Base-by-base conservation (phyloP, 2,113 vertebrate species). In the Paradoxurus hermaphroditus region DNA sequence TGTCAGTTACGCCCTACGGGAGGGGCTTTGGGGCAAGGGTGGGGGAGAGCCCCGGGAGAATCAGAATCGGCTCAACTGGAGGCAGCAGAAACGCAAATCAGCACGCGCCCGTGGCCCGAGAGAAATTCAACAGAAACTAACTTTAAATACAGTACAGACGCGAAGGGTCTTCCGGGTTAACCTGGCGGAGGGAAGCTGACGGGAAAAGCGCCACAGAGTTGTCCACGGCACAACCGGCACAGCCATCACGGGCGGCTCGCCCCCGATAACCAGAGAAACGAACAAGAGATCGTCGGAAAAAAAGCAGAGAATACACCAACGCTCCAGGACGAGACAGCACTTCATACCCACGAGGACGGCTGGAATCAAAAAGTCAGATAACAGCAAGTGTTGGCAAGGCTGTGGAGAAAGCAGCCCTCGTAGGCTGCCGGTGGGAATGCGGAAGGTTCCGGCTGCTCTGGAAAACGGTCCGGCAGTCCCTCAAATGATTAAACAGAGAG, bases 201-300 rank as follows among this genome's bases (percentile, higher is more conserved):
- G 29, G 9, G 59, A 36, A n/a, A 62, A 51, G 18, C 18, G 27
- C 16, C 39, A 3, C 0, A 0, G 68, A 21, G 8, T 2, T 13
- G 21, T 16, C 65, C 68, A 85, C 23, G 15, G 15, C 4, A 36
- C 18, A 29, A 34, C 18, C 39, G 59, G 81, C 21, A 12, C 46
- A 49, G 15, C 82, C 16, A 13, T 9, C 21, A 0, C 3, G 27
- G 21, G 44, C 1, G 0, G 25, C 90, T 46, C 29, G 7, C 8
- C 14, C 39, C 25, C 31, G 14, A 0, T n/a, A 39, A 72, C 29
- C 23, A 27, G 36, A 21, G 73, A 49, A 44, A 78, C 12, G 23
- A 89, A 41, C 12, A 56, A 67, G 11, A 90, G 31, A 12, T 2
- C n/a, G 21, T 23, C 12, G 46, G 41, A 13, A 41, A 70, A 95